These are phyloP conservation scores for Enteromius radiatus DNA, from an alignment of 2,797 vertebrate species.

Conservation along the genomic window DNA sequence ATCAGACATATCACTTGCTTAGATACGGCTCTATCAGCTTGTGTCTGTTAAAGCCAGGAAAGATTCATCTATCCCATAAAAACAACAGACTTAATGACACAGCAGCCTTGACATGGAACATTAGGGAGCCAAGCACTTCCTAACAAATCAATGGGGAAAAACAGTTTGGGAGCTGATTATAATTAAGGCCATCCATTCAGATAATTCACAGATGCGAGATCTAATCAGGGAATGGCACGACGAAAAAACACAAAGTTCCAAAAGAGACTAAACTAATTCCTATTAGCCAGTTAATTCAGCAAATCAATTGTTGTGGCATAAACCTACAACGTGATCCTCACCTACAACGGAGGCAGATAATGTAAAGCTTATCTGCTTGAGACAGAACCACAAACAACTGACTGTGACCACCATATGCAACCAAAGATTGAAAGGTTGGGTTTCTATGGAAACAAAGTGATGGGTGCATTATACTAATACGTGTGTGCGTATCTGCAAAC, in stretches of 20 bases:
- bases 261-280: conserved; percentile 33
- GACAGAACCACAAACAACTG: conserved; percentile 38
- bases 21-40: conserved; percentile 2
- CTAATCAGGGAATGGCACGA: neutral
- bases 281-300: conserved; percentile 18
- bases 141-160: neutral
- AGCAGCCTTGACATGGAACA: conserved; percentile 30
- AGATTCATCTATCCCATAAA: neutral
- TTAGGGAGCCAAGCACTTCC: conserved; percentile 18
- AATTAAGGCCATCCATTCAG: conserved; percentile 38
- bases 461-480: conserved; percentile 33
- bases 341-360: conserved; percentile 18
- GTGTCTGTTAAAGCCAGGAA: neutral
- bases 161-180: conserved; percentile 5
- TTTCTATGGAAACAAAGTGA: conserved; percentile 54
- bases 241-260: conserved; percentile 21
- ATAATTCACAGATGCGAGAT: conserved; percentile 24
- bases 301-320: conserved; percentile 1
- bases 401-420: conserved; percentile 43
- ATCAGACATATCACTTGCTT: conserved; percentile 2
- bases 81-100: conserved; percentile 5
- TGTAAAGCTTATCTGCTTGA: conserved; percentile 37
- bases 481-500: conserved; percentile 4
- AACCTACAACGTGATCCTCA: conserved; percentile 9
- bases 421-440: conserved; percentile 20